Percentiles rank a stretch among this genome's conserved stretches.
Conservation (phyloP, 2,888 invertebrate species). For the Drosophila paramelanica region DNA sequence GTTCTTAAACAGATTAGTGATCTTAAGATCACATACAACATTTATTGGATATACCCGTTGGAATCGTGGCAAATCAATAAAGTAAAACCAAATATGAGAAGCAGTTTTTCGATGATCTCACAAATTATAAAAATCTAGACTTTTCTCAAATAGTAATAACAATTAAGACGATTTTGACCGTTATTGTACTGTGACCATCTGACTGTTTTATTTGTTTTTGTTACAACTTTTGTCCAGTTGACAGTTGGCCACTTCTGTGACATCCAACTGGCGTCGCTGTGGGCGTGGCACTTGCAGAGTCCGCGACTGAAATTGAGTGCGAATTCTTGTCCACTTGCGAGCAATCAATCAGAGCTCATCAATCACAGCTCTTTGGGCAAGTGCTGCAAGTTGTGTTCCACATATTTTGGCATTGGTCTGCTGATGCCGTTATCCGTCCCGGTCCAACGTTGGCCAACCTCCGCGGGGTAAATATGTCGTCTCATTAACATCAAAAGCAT, state of each 20-base stretch:
- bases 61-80: too few species aligned
- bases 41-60: too few species aligned
- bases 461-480: constrained; percentile 27
- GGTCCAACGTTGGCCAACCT: background rate
- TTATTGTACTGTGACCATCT: too few species aligned
- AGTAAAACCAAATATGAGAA: too few species aligned
- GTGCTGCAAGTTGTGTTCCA: constrained; percentile 3
- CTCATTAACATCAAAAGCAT: constrained; percentile 56
- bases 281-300: constrained; percentile 6
- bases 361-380: constrained; percentile 28
- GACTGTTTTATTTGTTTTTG: background rate
- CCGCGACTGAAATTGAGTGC: constrained; percentile 26
- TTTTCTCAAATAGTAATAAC: too few species aligned
- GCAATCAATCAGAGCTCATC: constrained; percentile 40
- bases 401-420: constrained; percentile 8
- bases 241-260: constrained; percentile 24
- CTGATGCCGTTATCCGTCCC: background rate
- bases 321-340: constrained; percentile 31
- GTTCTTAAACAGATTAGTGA: too few species aligned
- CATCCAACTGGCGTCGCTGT: background rate
- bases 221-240: constrained; percentile 9
- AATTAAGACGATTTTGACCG: too few species aligned
- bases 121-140: too few species aligned
- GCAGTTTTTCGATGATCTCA: too few species aligned
- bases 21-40: too few species aligned